Percentiles rank a stretch among this genome's conserved stretches.
phyloP scores from a whole-genome alignment of 2,797 vertebrate genomes.

The Epinephelus malabaricus region DNA sequence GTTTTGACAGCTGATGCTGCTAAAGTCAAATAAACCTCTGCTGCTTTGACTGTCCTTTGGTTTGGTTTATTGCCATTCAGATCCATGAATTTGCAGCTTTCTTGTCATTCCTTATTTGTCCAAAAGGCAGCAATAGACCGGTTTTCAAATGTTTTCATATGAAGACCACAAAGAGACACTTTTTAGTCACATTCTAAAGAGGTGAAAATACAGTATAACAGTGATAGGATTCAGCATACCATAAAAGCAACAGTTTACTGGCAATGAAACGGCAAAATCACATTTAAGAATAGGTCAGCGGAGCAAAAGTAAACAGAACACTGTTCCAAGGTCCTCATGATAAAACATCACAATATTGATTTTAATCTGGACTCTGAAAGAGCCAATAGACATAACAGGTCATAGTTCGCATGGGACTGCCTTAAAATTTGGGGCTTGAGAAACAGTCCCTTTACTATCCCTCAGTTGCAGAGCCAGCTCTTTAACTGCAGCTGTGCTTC shows the following conservation, averaged over 20 bases:
- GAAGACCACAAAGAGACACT: too few species aligned
- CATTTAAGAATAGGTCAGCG: background rate
- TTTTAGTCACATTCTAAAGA: too few species aligned
- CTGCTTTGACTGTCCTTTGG: background rate
- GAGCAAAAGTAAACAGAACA: background rate
- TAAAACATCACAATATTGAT: background rate
- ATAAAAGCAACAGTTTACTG: background rate
- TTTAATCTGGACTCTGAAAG: background rate
- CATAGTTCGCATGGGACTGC: background rate
- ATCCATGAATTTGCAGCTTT: too few species aligned
- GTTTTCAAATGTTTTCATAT: too few species aligned
- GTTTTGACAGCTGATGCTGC: slow-evolving; percentile 8
- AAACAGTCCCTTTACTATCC: background rate
- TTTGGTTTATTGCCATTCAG: background rate
- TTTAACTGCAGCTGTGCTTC: background rate
- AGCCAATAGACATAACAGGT: background rate
- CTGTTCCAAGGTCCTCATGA: background rate
- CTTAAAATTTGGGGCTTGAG: background rate
- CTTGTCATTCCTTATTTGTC: too few species aligned
- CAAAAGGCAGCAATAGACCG: too few species aligned
- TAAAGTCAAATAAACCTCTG: background rate
- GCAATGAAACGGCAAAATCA: background rate
- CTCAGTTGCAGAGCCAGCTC: background rate
- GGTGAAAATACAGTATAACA: background rate
- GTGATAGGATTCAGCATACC: background rate